Evolutionary conservation across 1,140 invertebrate species (phyloP), one percentile per base, ranked within the genome.

Genomic region (Andricus grossulariae): DNA sequence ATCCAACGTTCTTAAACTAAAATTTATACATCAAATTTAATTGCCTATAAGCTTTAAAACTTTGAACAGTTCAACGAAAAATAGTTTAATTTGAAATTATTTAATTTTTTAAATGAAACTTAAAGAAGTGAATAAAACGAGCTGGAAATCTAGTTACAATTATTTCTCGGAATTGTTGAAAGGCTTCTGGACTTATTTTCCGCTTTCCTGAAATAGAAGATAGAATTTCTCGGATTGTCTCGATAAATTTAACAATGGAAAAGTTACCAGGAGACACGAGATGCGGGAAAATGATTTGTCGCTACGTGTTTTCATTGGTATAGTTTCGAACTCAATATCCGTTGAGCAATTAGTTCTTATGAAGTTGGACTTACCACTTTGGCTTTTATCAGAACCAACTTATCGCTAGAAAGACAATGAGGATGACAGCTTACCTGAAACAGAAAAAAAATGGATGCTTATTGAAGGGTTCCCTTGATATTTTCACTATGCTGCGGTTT

Each of bases 381-480:
- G 77, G 72, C 66, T 79, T 77, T 15, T 18, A 70, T 79, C 78
- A 79, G 78, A 78, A 75, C 75, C 79, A 80, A 84, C 75, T 82
- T 82, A 82, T 82, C 76, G 82, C 80, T 66, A 77, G 82, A 84
- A 82, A 79, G 81, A 79, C 75, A 78, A 50, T 52, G 66, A 81
- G 76, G 79, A 83, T 74, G 82, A 49, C 77, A 76, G 83, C 82
- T 86, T 86, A 82, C 80, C 82, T 83, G 75, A 81, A 85, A 86
- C 83, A 84, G 81, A 86, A 83, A 74, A 84, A 83, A 85, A 86
- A 87, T 88, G 83, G 84, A 89, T 88, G 85, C 88, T 89, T 87
- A 89, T 87, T 81, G 84, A 82, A 76, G 79, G 79, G 79, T 82
- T 86, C 85, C 82, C 83, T 79, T 66, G 82, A 79, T 81, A 84